Percentiles rank a stretch among this genome's conserved stretches.
Evolutionary conservation across 2,797 vertebrate genomes (phyloP).

Genomic region (Stomatorhinus walkeri): DNA sequence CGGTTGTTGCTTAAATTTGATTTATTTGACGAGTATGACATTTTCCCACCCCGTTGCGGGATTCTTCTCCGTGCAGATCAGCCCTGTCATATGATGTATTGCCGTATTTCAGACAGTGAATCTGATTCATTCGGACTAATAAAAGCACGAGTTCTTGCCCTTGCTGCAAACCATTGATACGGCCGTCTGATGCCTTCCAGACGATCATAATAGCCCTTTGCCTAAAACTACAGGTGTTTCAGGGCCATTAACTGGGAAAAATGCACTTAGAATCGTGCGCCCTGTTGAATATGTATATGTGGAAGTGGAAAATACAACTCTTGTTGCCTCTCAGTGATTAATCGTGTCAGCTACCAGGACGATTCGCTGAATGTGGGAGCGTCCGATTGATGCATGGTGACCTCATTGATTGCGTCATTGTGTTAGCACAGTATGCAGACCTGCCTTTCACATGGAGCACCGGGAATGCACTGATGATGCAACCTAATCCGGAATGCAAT

Average conservation of each 20-base stretch:
- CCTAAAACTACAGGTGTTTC: conserved; percentile 35
- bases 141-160: conserved; percentile 21
- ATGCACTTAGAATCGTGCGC: neutral
- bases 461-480: neutral
- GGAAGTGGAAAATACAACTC: neutral
- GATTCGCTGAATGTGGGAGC: neutral
- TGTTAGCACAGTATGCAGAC: neutral
- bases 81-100: neutral
- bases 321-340: neutral
- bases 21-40: neutral
- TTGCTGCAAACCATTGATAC: conserved; percentile 39
- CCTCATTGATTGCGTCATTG: neutral
- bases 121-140: neutral
- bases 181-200: conserved; percentile 35
- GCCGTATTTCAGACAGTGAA: neutral
- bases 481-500: neutral
- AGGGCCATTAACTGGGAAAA: conserved; percentile 22
- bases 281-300: neutral
- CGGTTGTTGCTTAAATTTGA: neutral
- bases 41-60: neutral
- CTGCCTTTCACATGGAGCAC: neutral
- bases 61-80: neutral
- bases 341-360: neutral
- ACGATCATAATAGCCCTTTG: conserved; percentile 34
- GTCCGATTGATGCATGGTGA: neutral